Evolutionary conservation across 2,888 invertebrate genomes (phyloP), one percentile per base, ranked within the genome.

Genomic region (Pyrocoelia pectoralis): DNA sequence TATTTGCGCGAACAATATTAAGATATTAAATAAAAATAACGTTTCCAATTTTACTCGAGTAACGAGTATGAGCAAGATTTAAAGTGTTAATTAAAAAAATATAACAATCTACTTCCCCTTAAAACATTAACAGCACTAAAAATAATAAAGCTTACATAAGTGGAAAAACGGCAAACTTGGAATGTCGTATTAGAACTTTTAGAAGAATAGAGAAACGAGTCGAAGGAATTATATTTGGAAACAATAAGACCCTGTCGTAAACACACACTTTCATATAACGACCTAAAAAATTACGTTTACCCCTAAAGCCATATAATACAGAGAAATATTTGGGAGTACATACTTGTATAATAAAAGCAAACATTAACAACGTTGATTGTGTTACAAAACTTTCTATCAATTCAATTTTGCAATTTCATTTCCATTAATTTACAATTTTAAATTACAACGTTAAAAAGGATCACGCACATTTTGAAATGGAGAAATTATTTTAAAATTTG

Each of bases 201-300:
- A 61, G 50, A 46, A 46, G 38, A 49, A 49, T 38, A 19, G 19
- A 51, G 50, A 24, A 61, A 53, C 48, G 46, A 48, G 48, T 53
- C 14, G 48, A 62, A 62, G 56, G 53, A 62, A 61, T 52, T 54
- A 60, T 60, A 60, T 60, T 60, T 43, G 49, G 55, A 49, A 55
- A 61, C 61, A 61, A 61, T 61, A 61, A 56, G 51, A 46, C 43
- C 38, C 62, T 48, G 62, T 57, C 62, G 48, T 57, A 62, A 62
- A 62, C 62, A 62, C 33, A 24, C 29, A 50, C 52, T 38, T 40
- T 40, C 33, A 40, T 40, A 53, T 18, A 33, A 52, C 33, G 33
- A 53, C 52, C 49, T 53, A 60, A 60, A 48, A 60, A 46, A 28
- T 15, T 54, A 46, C 57, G 13, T 43, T 43, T 10, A 43, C 17